Percentiles rank a stretch among this genome's conserved stretches.
Conservation (phyloP, 1,140 invertebrate genomes). For the Drosophila grimshawi region DNA sequence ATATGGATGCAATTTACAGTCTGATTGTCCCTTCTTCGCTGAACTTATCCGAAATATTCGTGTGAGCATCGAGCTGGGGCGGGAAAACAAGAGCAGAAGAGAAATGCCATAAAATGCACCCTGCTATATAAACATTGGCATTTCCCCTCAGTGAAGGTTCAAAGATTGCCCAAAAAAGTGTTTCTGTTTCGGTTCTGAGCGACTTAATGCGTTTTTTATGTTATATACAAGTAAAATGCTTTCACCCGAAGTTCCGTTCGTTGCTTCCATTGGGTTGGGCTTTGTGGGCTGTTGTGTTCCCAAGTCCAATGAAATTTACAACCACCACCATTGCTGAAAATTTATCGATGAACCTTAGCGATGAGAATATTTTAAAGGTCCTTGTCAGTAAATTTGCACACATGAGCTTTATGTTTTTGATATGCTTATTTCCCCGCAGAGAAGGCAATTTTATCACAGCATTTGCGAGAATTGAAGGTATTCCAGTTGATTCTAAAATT, state of each 20-base stretch:
- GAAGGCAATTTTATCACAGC: neutral
- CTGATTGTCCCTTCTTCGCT: slow-evolving; percentile 21
- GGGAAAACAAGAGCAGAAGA: slow-evolving; percentile 33
- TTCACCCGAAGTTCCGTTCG: slow-evolving; percentile 56
- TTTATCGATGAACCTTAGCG: slow-evolving; percentile 25
- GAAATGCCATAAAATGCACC: slow-evolving; percentile 69
- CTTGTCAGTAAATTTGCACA: neutral
- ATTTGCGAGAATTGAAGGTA: neutral
- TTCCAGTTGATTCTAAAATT: neutral
- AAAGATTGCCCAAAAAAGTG: slow-evolving; percentile 64
- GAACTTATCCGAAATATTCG: slow-evolving; percentile 31
- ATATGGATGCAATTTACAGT: slow-evolving; percentile 38
- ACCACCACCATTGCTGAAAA: slow-evolving; percentile 53
- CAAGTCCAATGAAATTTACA: slow-evolving; percentile 42
- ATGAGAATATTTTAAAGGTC: slow-evolving; percentile 33
- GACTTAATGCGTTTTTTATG: slow-evolving; percentile 75
- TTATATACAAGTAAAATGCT: slow-evolving; percentile 63
- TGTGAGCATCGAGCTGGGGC: slow-evolving; percentile 10
- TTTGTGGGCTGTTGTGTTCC: slow-evolving; percentile 41
- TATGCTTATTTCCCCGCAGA: neutral
- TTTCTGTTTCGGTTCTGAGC: slow-evolving; percentile 65
- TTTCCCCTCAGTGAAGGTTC: slow-evolving; percentile 64
- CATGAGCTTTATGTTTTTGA: neutral
- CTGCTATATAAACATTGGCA: slow-evolving; percentile 72
- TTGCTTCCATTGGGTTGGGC: slow-evolving; percentile 37